These are phyloP conservation scores for Turritopsis rubra DNA, from an alignment of 30 jellyfish, hydroid and myxozoan species.

Conservation along the genomic window DNA sequence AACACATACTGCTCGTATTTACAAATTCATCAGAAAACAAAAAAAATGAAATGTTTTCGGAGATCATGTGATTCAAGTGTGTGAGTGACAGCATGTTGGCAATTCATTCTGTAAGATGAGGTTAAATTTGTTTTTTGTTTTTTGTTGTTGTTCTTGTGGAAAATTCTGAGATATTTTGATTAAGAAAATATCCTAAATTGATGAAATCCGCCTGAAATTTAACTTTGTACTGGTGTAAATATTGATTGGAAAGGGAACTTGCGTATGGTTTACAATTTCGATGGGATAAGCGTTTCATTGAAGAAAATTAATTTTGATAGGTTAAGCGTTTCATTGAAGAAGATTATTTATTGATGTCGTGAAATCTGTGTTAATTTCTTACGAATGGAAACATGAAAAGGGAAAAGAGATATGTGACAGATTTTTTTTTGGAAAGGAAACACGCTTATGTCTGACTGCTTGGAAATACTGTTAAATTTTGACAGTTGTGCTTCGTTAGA, in stretches of 20 bases:
- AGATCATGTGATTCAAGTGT: no score
- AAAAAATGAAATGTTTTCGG: no score
- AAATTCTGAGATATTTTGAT: no score
- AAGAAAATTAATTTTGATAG: no score
- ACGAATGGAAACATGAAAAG: background rate
- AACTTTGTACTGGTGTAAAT: background rate
- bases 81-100: no score
- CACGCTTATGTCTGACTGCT: background rate
- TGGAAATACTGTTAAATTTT: background rate
- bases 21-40: no score
- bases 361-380: background rate
- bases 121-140: no score
- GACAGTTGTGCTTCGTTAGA: background rate
- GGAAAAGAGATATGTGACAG: background rate
- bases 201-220: background rate
- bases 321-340: background rate
- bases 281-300: background rate
- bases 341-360: background rate
- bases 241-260: background rate
- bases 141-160: no score
- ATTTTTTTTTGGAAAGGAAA: background rate
- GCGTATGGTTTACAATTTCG: background rate
- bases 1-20: no score
- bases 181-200: no score
- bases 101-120: no score